phyloP scores from a whole-genome alignment of 2,888 invertebrate genomes.

The Allophyes oxyacanthae region DNA sequence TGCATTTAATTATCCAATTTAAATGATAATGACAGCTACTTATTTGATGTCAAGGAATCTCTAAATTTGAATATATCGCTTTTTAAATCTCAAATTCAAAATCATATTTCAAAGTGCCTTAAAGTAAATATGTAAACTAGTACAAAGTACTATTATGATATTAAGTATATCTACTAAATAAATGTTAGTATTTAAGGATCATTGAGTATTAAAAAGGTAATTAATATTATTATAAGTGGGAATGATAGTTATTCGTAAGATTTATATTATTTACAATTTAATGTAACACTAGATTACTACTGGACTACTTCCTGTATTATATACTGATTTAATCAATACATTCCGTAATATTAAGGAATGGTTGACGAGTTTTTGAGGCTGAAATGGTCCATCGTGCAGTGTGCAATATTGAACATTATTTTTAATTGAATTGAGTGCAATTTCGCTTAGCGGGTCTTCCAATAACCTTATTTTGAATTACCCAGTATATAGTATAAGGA shows the following conservation, averaged over 20 bases:
- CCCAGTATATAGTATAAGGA: not conserved
- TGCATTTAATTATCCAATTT: not conserved
- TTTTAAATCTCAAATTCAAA: not conserved
- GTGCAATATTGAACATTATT: slow-evolving; percentile 32
- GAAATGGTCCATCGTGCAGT: not conserved
- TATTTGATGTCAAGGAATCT: slow-evolving; percentile 21
- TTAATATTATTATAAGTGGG: slow-evolving; percentile 33
- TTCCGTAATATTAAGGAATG: slow-evolving; percentile 31
- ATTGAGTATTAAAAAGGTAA: slow-evolving; percentile 52
- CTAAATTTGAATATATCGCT: slow-evolving; percentile 23
- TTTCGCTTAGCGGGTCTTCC: not conserved
- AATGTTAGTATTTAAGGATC: slow-evolving; percentile 42
- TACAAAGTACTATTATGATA: not conserved
- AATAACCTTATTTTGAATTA: not conserved
- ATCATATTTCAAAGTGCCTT: slow-evolving; percentile 31
- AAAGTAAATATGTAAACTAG: not conserved
- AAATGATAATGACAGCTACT: not conserved
- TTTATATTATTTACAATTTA: slow-evolving; percentile 12
- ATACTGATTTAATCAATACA: slow-evolving; percentile 19
- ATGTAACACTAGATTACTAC: not conserved
- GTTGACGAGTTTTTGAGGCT: slow-evolving; percentile 3
- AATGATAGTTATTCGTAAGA: slow-evolving; percentile 16
- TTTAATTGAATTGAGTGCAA: not conserved
- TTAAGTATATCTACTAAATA: not conserved
- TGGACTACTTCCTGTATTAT: slow-evolving; percentile 12